phyloP scores from a whole-genome alignment of 1,140 invertebrate genomes.

The Argopecten irradians region DNA sequence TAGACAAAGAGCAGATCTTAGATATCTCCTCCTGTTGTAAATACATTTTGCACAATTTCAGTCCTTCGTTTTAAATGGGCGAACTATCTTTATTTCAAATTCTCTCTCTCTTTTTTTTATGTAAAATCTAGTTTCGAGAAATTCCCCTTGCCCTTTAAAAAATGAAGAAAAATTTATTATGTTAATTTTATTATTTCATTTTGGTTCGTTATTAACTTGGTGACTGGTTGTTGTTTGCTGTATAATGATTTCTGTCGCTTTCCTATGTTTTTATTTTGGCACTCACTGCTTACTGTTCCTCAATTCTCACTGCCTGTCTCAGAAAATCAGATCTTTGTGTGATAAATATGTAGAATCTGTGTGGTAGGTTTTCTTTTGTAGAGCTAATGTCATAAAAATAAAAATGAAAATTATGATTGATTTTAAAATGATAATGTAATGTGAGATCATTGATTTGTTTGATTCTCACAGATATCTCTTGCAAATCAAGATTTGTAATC shows the following conservation, averaged over 20 bases:
- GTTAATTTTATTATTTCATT: neutral
- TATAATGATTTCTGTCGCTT: neutral
- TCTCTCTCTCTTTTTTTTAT: neutral
- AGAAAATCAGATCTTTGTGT: neutral
- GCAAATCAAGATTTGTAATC: no score
- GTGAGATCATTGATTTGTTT: no score
- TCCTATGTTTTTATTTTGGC: neutral
- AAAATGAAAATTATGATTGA: no score
- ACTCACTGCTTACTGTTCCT: neutral
- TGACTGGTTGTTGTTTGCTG: constrained; percentile 8
- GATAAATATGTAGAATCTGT: neutral
- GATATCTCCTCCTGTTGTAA: neutral
- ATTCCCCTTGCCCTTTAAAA: neutral
- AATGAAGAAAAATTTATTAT: neutral
- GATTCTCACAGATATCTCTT: no score
- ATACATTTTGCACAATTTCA: neutral
- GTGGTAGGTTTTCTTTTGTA: neutral
- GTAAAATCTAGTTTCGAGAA: neutral
- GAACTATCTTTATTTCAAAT: neutral
- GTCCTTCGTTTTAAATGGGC: neutral
- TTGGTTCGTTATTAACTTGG: neutral
- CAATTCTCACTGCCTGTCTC: neutral
- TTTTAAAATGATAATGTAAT: no score
- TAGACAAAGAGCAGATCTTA: neutral
- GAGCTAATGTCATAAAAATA: neutral